Conservation (phyloP, 2,888 invertebrate species). For the Andricus curvator region DNA sequence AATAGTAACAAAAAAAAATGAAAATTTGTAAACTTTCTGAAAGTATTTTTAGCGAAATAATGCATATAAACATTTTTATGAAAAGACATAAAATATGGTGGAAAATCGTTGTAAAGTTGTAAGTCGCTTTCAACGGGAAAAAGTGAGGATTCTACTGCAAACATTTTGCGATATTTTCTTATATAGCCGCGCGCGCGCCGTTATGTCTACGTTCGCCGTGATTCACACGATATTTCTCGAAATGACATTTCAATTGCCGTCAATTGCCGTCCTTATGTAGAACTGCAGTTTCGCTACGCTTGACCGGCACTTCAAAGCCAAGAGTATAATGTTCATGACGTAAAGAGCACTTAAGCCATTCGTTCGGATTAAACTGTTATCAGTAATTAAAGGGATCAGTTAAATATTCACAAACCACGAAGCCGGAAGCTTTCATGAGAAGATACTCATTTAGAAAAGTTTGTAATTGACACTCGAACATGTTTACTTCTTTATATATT, state of each 20-base stretch:
- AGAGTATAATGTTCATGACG: background rate
- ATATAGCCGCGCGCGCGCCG: background rate
- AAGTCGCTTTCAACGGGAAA: constrained; percentile 17
- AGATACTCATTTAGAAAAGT: background rate
- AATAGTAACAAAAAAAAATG: background rate
- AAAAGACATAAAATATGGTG: background rate
- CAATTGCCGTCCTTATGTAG: constrained; percentile 53
- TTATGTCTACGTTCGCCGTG: constrained; percentile 45
- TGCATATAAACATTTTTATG: background rate
- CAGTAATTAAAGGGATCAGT: constrained; percentile 17
- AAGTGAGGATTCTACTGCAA: constrained; percentile 10
- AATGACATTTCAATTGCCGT: constrained; percentile 56
- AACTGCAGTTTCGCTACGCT: constrained; percentile 48
- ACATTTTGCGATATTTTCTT: background rate
- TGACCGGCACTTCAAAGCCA: constrained; percentile 48
- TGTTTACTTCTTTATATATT: no score
- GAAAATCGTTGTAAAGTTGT: background rate
- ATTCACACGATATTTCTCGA: constrained; percentile 50
- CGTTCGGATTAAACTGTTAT: constrained; percentile 12
- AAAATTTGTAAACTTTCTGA: background rate
- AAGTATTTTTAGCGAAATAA: background rate
- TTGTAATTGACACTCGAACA: no score
- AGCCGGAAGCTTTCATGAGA: background rate
- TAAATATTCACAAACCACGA: background rate
- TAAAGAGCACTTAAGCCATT: background rate